Evolutionary conservation across 2,888 invertebrate genomes (phyloP).

Genomic region (Drosophila eohydei): DNA sequence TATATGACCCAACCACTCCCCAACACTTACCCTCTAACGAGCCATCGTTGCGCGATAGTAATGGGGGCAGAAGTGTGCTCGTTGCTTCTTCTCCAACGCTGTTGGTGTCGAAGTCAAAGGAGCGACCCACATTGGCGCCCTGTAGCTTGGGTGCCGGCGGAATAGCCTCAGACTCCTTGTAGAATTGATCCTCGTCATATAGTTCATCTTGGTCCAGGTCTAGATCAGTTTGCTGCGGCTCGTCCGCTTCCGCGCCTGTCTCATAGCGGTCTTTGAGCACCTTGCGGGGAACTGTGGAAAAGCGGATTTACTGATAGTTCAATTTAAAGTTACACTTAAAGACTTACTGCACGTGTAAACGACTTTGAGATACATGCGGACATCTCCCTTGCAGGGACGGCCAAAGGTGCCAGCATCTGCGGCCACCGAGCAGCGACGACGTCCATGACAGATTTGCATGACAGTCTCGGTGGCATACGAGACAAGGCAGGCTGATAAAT

Average conservation of each 20-base stretch:
- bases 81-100: constrained; percentile 56
- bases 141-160: constrained; percentile 86
- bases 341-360: constrained; percentile 94
- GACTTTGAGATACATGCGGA: constrained; percentile 93
- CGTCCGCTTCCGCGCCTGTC: constrained; percentile 91
- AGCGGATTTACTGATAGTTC: not conserved
- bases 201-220: constrained; percentile 86
- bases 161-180: constrained; percentile 87
- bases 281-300: constrained; percentile 90
- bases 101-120: constrained; percentile 68
- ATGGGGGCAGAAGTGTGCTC: constrained; percentile 81
- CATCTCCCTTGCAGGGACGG: constrained; percentile 91
- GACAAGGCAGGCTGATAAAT: constrained; percentile 90
- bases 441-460: constrained; percentile 94
- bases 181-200: constrained; percentile 86
- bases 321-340: not conserved
- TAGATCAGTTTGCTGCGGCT: constrained; percentile 87
- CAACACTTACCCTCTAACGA: constrained; percentile 81
- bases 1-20: not conserved
- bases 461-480: constrained; percentile 96
- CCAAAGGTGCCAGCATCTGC: constrained; percentile 94
- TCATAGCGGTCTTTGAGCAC: constrained; percentile 93
- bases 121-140: constrained; percentile 80
- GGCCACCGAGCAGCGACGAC: constrained; percentile 91
- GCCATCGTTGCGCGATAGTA: constrained; percentile 80